Percentiles rank a stretch among this genome's conserved stretches.
These are phyloP conservation scores for Bradypodion pumilum DNA, from an alignment of 2,797 vertebrate genomes.

Conservation along the genomic window DNA sequence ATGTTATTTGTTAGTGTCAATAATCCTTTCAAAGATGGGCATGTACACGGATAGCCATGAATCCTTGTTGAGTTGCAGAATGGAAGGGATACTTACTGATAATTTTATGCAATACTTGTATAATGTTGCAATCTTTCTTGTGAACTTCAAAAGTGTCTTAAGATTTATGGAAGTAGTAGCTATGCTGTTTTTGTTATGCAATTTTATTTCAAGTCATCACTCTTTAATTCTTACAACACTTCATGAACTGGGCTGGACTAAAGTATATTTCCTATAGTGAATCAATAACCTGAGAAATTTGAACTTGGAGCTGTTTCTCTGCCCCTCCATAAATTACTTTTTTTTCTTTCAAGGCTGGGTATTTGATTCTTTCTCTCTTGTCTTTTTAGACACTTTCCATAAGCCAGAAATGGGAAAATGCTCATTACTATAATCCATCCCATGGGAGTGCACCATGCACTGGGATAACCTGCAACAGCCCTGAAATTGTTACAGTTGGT, in stretches of 20 bases:
- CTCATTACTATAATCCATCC: conserved; percentile 80
- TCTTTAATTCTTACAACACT: neutral
- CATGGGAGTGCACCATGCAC: conserved; percentile 88
- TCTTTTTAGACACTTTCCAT: conserved; percentile 82
- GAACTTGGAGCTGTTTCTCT: neutral
- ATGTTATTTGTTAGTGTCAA: neutral
- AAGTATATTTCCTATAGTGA: neutral
- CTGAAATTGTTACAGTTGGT: conserved; percentile 92
- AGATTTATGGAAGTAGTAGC: neutral
- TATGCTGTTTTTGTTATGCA: neutral
- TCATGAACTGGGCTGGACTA: neutral
- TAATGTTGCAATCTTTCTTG: neutral
- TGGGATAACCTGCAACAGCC: conserved; percentile 86
- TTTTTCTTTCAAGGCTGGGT: neutral
- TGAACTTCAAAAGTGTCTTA: neutral
- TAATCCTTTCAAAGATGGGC: neutral
- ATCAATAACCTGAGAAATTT: neutral
- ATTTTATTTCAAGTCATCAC: neutral
- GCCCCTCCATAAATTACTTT: neutral
- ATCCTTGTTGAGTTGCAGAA: neutral
- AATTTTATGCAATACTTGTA: neutral
- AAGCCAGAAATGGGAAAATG: conserved; percentile 83
- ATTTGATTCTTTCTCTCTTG: neutral
- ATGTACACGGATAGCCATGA: neutral
- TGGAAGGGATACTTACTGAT: neutral